These are phyloP conservation scores for Eristalis pertinax DNA, from an alignment of 2,888 invertebrate genomes.

Conservation along the genomic window DNA sequence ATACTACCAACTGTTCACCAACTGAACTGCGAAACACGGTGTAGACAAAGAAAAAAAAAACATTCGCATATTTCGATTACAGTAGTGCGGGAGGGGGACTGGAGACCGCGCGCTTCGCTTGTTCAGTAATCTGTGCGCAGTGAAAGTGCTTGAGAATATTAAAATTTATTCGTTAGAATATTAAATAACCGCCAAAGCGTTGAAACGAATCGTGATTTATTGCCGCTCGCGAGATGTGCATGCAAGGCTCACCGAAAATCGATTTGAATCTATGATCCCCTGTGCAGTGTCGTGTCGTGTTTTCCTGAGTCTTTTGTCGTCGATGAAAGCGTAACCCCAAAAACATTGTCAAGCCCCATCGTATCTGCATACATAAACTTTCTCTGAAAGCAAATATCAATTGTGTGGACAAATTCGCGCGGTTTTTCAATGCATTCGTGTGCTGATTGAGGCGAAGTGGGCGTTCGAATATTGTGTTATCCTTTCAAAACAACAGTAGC, in stretches of 20 bases:
- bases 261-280: not conserved
- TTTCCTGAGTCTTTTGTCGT: not conserved
- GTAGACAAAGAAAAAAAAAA: not conserved
- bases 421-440: not conserved
- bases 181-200: slow-evolving; percentile 29
- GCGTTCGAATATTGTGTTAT: slow-evolving; percentile 1
- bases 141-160: slow-evolving; percentile 47
- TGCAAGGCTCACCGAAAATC: not conserved
- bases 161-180: slow-evolving; percentile 41
- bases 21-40: not conserved
- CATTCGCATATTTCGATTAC: not conserved
- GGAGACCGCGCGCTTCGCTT: not conserved
- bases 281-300: not conserved
- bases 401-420: not conserved
- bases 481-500: not conserved
- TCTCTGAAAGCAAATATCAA: slow-evolving; percentile 13
- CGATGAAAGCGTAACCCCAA: slow-evolving; percentile 34
- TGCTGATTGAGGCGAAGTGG: not conserved
- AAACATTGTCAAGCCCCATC: not conserved
- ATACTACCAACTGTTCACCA: too few relatives aligned
- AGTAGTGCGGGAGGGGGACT: not conserved
- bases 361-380: slow-evolving; percentile 16
- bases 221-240: not conserved
- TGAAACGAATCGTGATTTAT: slow-evolving; percentile 2
- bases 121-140: slow-evolving; percentile 6